These are phyloP conservation scores for Cecidostiba fungosa DNA, from an alignment of 2,888 invertebrate species.

Conservation along the genomic window DNA sequence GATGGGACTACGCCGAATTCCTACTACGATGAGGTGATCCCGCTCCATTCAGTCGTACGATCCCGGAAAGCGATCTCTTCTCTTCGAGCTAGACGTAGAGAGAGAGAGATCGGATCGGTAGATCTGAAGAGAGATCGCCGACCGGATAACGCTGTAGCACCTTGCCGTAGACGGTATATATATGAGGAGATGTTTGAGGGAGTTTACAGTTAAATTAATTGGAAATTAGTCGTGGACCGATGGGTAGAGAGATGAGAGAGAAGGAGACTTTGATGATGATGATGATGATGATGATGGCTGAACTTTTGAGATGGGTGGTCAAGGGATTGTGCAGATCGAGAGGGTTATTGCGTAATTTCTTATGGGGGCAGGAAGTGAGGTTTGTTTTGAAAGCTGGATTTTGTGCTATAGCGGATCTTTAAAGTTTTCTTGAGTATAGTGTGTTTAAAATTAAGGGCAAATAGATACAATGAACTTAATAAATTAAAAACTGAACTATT, in stretches of 20 bases:
- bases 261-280: too few species aligned
- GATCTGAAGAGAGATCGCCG: conserved; percentile 58
- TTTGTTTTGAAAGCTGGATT: too few species aligned
- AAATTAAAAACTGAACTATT: too few species aligned
- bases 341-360: not conserved
- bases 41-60: conserved; percentile 23
- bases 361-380: not conserved
- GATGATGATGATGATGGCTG: not conserved
- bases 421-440: too few species aligned
- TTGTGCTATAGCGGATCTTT: too few species aligned
- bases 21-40: conserved; percentile 18
- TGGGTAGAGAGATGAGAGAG: not conserved
- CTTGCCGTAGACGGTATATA: not conserved
- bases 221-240: conserved; percentile 37
- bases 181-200: not conserved
- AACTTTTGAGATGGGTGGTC: not conserved
- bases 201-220: conserved; percentile 55
- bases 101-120: conserved; percentile 53
- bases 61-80: conserved; percentile 59
- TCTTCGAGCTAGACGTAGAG: not conserved
- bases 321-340: not conserved
- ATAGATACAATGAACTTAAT: too few species aligned
- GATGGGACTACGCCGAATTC: conserved; percentile 54
- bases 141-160: conserved; percentile 38
- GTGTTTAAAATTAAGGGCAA: too few species aligned